Evolutionary conservation across 2,113 vertebrate species (phyloP), one percentile per base, ranked within the genome.

Genomic region (Porphyrio hochstetteri): DNA sequence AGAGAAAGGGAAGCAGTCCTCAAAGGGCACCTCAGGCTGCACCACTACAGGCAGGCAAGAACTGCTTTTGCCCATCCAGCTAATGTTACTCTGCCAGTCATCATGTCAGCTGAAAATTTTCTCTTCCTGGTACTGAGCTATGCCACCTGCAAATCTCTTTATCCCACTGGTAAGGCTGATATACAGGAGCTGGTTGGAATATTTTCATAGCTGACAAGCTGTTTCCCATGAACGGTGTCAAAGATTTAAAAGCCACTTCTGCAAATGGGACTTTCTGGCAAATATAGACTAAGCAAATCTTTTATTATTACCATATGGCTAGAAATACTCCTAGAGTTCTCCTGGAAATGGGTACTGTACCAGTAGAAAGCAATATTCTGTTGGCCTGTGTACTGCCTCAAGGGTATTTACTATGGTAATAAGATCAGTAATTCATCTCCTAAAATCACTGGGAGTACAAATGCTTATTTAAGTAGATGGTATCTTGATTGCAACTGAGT

Each of bases 351-450:
- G 93, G 92, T 97, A 94, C 91, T 84, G 83, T 96, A 96, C 93
- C 92, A 96, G 95, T 86, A 94, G 93, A 94, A 96, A 96, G 81
- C 95, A 97, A 97, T 94, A 92, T 93, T 96, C 90, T 87, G 31
- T 94, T 94, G 96, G 96, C 83, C 96, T 96, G 74, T 95, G 82
- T 69, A 14, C 91, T 95, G 95, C 92, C 95, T 94, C 93, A 55
- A 67, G 96, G 91, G 91, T 95, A 96, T 97, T 97, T 91, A 94
- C 93, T 92, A 93, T 96, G 96, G 93, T 97, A 96, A 96, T 97
- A 95, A 94, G 95, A 94, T 96, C 94, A 94, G 95, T 96, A 96
- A 96, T 95, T 97, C 96, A 94, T 96, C 95, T 97, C 88, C 92
- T 95, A 97, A 96, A 96, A 96, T 97, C 93, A 91, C 83, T 91